Base-by-base conservation (phyloP, 2,113 vertebrate species). In the Arizona elegans region DNA sequence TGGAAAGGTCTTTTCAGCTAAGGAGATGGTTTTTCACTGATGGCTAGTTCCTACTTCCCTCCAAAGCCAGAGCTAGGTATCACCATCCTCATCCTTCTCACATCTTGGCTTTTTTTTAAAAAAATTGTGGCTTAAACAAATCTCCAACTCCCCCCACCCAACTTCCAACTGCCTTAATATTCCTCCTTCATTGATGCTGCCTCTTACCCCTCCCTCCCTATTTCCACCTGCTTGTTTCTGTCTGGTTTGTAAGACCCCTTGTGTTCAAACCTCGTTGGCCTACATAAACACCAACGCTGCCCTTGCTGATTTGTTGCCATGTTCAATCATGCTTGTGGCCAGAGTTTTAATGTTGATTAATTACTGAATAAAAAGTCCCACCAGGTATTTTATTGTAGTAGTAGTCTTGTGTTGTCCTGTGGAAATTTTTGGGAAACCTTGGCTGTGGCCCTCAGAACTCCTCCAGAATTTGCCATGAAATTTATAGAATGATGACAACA, bases 341-440 rank as follows among this genome's bases (percentile, higher is more conserved):
- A 90, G 55, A 93, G 55, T 93, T 93, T 93, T 93, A 58, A 23
- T 93, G 92, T 93, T 89, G 92, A 87, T 93, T n/a, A 90, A 65
- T 93, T 62, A 92, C 43, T 58, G 43, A 92, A 93, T 90, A 65
- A 93, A 93, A 90, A 93, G 81, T 65, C 89, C 89, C 81, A 54
- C 59, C 56, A 86, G 81, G 75, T 93, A 93, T 93, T 93, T 93
- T 90, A 93, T 65, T 26, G 88, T 86, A 93, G 89, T 47, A 53
- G 11, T 47, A 8, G 29, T 29, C 3, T 90, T 21, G 23, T 62
- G 21, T 87, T n/a, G 3, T 87, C 50, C 29, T 86, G 33, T 81
- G 75, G 75, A 38, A 81, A 81, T 19, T 43, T 91, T 38, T 19
- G 33, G 75, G 75, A 15, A 81, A 9, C 75, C 75, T 81, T 81